Percentiles rank a stretch among this genome's conserved stretches.
Evolutionary conservation across 2,888 invertebrate species (phyloP).

Genomic region (Trissolcus japonicus): DNA sequence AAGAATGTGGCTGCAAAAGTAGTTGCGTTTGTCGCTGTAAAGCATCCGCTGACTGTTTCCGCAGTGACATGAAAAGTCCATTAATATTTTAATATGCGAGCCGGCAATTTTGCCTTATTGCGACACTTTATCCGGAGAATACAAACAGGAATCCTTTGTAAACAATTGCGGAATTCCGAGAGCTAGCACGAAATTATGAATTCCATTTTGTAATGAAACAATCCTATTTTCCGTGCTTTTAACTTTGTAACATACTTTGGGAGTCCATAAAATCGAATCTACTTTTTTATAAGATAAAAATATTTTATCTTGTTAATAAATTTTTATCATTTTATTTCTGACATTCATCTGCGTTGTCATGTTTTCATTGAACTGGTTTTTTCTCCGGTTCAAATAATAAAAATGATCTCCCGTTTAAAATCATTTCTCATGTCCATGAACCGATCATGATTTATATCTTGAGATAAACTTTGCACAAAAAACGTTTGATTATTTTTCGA

Average conservation of each 20-base stretch:
- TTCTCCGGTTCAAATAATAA: not conserved
- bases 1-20: slow-evolving; percentile 37
- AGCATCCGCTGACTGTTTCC: slow-evolving; percentile 48
- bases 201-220: slow-evolving; percentile 22
- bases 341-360: too few species aligned
- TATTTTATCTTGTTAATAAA: too few species aligned
- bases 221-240: slow-evolving; percentile 19
- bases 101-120: slow-evolving; percentile 42
- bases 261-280: too few species aligned
- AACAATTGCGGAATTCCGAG: slow-evolving; percentile 19
- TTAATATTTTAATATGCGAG: slow-evolving; percentile 56
- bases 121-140: slow-evolving; percentile 39
- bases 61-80: slow-evolving; percentile 56
- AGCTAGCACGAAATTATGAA: slow-evolving; percentile 9
- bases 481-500: not conserved
- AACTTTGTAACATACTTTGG: not conserved
- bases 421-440: too few species aligned
- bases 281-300: too few species aligned
- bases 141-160: slow-evolving; percentile 45
- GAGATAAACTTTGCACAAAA: too few species aligned
- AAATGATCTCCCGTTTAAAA: too few species aligned
- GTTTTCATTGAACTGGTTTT: not conserved
- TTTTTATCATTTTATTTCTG: too few species aligned
- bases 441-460: too few species aligned
- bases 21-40: slow-evolving; percentile 47